These are phyloP conservation scores for Ypsolopha sequella DNA, from an alignment of 2,888 invertebrate species.

Conservation along the genomic window DNA sequence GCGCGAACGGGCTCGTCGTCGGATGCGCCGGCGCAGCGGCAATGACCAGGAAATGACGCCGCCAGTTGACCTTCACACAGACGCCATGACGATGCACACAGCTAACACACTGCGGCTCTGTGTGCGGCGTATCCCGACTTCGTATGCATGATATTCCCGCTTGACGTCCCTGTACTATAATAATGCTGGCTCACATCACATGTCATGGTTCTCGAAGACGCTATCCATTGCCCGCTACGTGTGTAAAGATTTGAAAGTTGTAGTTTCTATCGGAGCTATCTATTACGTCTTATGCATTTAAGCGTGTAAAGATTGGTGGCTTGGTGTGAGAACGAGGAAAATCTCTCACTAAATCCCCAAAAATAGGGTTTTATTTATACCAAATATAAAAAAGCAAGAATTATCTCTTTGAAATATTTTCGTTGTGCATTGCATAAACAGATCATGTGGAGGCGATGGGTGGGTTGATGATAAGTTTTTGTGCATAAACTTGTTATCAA, in stretches of 20 bases:
- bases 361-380: no score
- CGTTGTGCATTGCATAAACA: no score
- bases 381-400: no score
- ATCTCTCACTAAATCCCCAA: no score
- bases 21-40: conserved; percentile 34
- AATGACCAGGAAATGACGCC: conserved; percentile 70
- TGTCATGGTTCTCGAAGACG: neutral
- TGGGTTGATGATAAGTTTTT: conserved; percentile 24
- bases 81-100: conserved; percentile 1
- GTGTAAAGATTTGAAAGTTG: no score
- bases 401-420: no score
- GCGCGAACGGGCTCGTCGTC: conserved; percentile 24
- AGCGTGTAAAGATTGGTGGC: no score
- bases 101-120: neutral
- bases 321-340: no score
- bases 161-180: neutral
- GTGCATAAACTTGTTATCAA: conserved; percentile 27
- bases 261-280: no score
- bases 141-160: neutral
- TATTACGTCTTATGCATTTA: no score
- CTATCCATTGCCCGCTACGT: conserved; percentile 1
- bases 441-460: conserved; percentile 7
- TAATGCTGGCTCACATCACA: neutral
- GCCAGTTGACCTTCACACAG: conserved; percentile 55
- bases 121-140: neutral